A percentile compares a stretch with the other conserved stretches of the same genome.
phyloP scores from a whole-genome alignment of 2,888 invertebrate genomes.

The Pollenia labialis region DNA sequence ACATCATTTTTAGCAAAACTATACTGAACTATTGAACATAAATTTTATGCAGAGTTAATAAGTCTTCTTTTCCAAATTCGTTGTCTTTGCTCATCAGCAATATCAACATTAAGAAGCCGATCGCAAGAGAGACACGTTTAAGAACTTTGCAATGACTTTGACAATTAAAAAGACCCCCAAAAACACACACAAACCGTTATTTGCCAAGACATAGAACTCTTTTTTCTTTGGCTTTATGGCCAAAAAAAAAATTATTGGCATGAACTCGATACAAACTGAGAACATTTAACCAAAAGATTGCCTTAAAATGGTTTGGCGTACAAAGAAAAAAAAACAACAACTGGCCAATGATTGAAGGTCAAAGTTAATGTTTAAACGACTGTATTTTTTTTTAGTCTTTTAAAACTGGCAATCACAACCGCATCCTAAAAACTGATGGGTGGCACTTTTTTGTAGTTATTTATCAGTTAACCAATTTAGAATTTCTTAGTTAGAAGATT shows the following conservation, averaged over 20 bases:
- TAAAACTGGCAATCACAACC: not conserved
- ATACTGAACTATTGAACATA: constrained; percentile 60
- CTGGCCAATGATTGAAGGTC: constrained; percentile 58
- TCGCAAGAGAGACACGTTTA: constrained; percentile 59
- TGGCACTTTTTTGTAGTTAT: not conserved
- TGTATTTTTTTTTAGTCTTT: constrained; percentile 7
- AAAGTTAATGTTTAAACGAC: constrained; percentile 60
- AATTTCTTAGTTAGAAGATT: not conserved
- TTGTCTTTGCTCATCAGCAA: constrained; percentile 38
- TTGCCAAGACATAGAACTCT: constrained; percentile 32
- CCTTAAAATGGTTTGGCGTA: constrained; percentile 57
- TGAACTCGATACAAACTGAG: constrained; percentile 12
- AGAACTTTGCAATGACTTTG: constrained; percentile 73
- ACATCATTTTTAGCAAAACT: constrained; percentile 65
- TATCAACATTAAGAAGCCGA: not conserved
- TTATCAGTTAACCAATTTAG: not conserved
- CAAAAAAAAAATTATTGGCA: constrained; percentile 49
- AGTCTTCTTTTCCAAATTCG: constrained; percentile 30
- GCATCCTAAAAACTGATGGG: constrained; percentile 16
- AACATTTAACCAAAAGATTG: not conserved
- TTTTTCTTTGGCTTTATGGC: constrained; percentile 21
- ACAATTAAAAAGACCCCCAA: constrained; percentile 70
- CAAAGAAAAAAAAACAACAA: constrained; percentile 8
- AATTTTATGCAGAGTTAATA: constrained; percentile 74
- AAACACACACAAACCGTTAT: constrained; percentile 65